Evolutionary conservation across 2,888 invertebrate genomes (phyloP).

Genomic region (Diachrysia chrysitis): DNA sequence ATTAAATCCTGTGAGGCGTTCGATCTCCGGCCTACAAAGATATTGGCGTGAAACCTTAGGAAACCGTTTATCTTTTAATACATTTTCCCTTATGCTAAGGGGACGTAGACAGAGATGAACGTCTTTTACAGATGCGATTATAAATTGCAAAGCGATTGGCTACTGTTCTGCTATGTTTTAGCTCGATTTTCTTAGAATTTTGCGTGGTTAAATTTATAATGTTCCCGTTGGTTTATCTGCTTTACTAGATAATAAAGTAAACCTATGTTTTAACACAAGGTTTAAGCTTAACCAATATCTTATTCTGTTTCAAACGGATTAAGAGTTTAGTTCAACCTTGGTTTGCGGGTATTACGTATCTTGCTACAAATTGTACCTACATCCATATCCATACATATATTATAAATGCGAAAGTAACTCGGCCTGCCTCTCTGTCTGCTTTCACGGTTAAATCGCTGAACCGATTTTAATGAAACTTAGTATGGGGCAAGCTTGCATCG

Average conservation of each 20-base stretch:
- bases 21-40: constrained; percentile 39
- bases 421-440: too few relatives aligned
- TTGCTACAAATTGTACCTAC: too few relatives aligned
- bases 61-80: constrained; percentile 55
- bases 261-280: too few relatives aligned
- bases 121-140: constrained; percentile 20
- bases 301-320: too few relatives aligned
- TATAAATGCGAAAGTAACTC: too few relatives aligned
- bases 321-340: not conserved
- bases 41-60: constrained; percentile 35
- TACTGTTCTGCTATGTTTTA: constrained; percentile 8
- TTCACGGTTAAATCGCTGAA: too few relatives aligned
- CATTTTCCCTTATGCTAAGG: constrained; percentile 29
- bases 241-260: too few relatives aligned
- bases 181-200: not conserved
- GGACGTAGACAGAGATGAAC: constrained; percentile 15
- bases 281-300: too few relatives aligned
- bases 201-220: not conserved
- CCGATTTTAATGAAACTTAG: too few relatives aligned
- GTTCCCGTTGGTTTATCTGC: too few relatives aligned
- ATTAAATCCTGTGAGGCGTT: constrained; percentile 57
- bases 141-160: constrained; percentile 16
- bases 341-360: not conserved
- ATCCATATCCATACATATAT: too few relatives aligned
- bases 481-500: too few relatives aligned